Percentiles rank a stretch among this genome's conserved stretches.
Conservation (phyloP, 1,140 invertebrate genomes). For the Bombus consobrinus region DNA sequence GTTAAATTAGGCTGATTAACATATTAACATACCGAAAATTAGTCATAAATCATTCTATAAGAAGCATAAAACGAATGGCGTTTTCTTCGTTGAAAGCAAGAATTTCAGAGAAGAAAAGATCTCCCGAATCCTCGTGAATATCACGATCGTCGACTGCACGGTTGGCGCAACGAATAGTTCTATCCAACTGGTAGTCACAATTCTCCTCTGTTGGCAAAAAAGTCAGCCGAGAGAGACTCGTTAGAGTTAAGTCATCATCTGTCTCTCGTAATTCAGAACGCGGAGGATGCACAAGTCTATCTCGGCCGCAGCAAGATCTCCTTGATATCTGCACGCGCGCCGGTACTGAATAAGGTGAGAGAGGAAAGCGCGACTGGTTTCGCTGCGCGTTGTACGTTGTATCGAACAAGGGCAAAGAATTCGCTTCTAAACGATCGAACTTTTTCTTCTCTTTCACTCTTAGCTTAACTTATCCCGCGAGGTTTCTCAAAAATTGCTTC, state of each 20-base stretch:
- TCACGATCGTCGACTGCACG: background rate
- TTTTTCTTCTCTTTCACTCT: background rate
- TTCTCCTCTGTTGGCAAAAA: background rate
- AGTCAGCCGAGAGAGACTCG: background rate
- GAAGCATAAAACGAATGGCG: background rate
- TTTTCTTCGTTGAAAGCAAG: background rate
- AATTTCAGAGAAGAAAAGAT: background rate
- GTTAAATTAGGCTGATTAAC: too few relatives aligned
- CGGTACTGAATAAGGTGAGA: constrained; percentile 27
- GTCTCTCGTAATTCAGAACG: constrained; percentile 37
- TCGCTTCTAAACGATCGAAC: background rate
- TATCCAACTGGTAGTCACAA: background rate
- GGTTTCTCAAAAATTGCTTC: constrained; percentile 13
- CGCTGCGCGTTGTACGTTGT: background rate
- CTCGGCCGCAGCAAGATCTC: background rate
- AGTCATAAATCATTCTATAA: background rate
- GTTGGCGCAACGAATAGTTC: background rate
- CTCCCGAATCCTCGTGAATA: background rate
- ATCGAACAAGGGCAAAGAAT: constrained; percentile 19
- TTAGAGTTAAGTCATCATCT: constrained; percentile 40
- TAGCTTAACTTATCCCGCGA: background rate
- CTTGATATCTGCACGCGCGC: background rate
- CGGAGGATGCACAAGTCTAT: constrained; percentile 3
- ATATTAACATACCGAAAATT: background rate
- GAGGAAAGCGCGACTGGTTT: constrained; percentile 22